These are phyloP conservation scores for Falco berigora DNA, from an alignment of 2,797 vertebrate species.

Conservation along the genomic window DNA sequence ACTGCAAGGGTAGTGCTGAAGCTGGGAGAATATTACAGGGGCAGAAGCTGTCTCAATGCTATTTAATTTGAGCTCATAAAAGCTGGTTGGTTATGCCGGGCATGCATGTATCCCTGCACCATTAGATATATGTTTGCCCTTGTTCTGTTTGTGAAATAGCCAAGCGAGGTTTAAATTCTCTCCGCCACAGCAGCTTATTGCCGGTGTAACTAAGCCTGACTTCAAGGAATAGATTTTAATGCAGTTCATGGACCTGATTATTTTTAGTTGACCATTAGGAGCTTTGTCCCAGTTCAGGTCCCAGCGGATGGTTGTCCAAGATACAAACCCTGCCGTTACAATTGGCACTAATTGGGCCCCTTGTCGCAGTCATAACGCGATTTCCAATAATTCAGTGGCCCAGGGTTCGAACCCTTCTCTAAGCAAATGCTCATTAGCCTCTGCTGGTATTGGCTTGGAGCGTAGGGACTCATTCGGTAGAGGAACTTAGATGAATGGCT, in stretches of 20 bases:
- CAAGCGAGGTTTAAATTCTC: neutral
- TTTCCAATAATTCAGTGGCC: neutral
- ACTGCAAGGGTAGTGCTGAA: neutral
- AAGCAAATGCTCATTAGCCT: neutral
- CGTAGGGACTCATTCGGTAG: neutral
- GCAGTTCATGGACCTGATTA: neutral
- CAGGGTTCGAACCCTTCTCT: neutral
- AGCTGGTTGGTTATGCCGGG: neutral
- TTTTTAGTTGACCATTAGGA: neutral
- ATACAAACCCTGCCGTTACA: neutral
- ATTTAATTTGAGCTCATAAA: neutral
- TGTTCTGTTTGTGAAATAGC: neutral
- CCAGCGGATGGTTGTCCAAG: neutral
- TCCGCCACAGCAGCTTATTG: neutral
- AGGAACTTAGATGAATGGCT: neutral
- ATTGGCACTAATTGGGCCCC: neutral
- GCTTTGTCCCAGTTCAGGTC: neutral
- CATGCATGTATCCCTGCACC: neutral
- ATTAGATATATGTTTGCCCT: neutral
- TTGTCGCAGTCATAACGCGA: fast-evolving
- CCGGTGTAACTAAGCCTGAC: neutral
- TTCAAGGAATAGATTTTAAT: neutral
- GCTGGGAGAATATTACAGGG: neutral
- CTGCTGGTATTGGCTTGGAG: neutral
- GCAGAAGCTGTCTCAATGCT: neutral